Evolutionary conservation across 2,797 vertebrate genomes (phyloP), one percentile per base, ranked within the genome.

Genomic region (Melanogrammus aeglefinus): DNA sequence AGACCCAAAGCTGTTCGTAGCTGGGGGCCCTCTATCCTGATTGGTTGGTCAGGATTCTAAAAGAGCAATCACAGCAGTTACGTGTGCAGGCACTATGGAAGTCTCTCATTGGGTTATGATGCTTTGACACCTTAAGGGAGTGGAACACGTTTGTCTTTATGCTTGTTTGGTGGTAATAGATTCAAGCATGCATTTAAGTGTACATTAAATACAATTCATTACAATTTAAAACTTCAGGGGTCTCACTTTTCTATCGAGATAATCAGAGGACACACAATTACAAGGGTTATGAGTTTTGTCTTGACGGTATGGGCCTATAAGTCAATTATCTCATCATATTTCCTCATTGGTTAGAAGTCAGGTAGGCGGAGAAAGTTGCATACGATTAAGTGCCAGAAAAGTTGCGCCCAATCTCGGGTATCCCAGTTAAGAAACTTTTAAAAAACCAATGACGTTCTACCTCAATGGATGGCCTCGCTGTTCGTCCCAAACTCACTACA

Each of bases 41-140:
- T 85, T 94, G 92, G 91, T 78, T 91, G 93, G 85, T 94, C 92
- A 93, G 93, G 93, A 92, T 90, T 85, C 83, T 0, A 29, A 13
- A 33, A 83, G 91, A 92, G 88, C 90, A 91, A 82, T 29, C 51
- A 75, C 85, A 87, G 79, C 86, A 73, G 0, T 0, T 51, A 70
- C 63, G 18, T 14, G 33, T 78, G 36, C 29, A 51, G 41, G 39
- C 39, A 36, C 69, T 13, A 57, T 80, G 57, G 75, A 10, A 29
- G 21, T 76, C 63, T 77, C 63, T 80, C 38, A 83, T 75, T 44
- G 73, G 73, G 5, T 47, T 6, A n/a, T 31, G 41, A 13, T 27
- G 38, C 41, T 63, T 7, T 63, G 57, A 63, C n/a, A 63, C 57
- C 57, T 63, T 63, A 63, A 21, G 18, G 47, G 21, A 51, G 21